A percentile compares a stretch with the other conserved stretches of the same genome.
Conservation (phyloP, 2,113 vertebrate species). For the Malurus melanocephalus region DNA sequence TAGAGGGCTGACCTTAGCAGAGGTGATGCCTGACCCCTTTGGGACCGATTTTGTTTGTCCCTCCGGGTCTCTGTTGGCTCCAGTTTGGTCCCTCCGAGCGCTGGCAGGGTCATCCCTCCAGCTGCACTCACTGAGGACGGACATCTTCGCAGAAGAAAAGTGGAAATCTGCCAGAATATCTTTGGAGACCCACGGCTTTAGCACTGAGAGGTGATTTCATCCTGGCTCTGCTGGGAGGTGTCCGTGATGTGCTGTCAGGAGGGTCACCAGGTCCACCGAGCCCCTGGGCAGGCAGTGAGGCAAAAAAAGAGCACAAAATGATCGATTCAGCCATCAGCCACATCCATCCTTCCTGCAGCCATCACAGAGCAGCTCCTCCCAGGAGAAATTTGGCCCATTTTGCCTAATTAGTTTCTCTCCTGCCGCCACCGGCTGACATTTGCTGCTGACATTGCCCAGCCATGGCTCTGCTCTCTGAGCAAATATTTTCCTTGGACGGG, state of each 20-base stretch:
- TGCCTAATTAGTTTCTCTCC: not conserved
- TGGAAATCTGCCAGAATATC: not conserved
- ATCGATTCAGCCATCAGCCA: not conserved
- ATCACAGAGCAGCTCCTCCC: not conserved
- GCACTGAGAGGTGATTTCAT: not conserved
- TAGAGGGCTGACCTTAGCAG: not conserved
- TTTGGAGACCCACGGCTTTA: not conserved
- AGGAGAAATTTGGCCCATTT: not conserved
- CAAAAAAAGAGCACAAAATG: not conserved
- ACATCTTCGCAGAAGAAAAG: not conserved
- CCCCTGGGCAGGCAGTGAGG: not conserved
- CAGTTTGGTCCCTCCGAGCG: not conserved
- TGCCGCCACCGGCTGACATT: constrained; percentile 5
- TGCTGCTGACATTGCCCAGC: constrained; percentile 40
- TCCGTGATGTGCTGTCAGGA: not conserved
- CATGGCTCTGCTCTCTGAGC: not conserved
- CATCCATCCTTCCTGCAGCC: not conserved
- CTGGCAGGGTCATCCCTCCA: not conserved
- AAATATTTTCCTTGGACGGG: constrained; percentile 62
- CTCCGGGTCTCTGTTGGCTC: not conserved
- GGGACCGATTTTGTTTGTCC: not conserved
- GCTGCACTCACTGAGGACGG: not conserved
- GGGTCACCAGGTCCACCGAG: not conserved
- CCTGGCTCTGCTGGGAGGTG: not conserved
- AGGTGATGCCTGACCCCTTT: not conserved